phyloP scores from a whole-genome alignment of 92 coral and sea anemone species.

The Phenganax marumi region DNA sequence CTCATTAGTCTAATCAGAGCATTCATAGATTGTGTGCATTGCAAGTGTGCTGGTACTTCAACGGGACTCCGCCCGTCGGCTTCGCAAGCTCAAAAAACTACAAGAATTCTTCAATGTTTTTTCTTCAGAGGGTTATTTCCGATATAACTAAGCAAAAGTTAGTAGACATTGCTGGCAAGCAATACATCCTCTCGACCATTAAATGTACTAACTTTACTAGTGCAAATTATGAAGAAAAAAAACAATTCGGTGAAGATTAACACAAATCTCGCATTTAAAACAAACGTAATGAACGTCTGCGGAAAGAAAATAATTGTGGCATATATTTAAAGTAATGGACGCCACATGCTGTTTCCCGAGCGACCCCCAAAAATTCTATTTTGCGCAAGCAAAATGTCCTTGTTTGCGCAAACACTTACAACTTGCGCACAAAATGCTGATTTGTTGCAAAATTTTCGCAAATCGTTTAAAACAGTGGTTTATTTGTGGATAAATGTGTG shows the following conservation, averaged over 20 bases:
- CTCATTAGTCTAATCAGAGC: conserved; percentile 30
- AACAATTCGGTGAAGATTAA: conserved; percentile 37
- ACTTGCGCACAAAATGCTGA: not conserved
- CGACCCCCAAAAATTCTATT: not conserved
- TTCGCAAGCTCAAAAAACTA: not conserved
- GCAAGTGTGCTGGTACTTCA: conserved; percentile 29
- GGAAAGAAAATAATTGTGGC: conserved; percentile 46
- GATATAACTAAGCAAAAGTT: conserved; percentile 5
- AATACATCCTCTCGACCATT: not conserved
- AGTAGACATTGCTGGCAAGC: conserved; percentile 6
- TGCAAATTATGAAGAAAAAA: conserved; percentile 46
- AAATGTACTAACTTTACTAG: conserved; percentile 33
- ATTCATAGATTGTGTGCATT: conserved; percentile 21
- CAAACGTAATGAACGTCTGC: conserved; percentile 32
- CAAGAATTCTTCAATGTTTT: conserved; percentile 9
- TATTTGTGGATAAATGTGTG: conserved; percentile 1
- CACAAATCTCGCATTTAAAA: conserved; percentile 41
- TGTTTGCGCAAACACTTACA: not conserved
- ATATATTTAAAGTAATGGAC: conserved; percentile 35
- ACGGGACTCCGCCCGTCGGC: conserved; percentile 17
- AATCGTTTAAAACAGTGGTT: not conserved
- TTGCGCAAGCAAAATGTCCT: not conserved
- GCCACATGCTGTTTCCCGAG: conserved; percentile 29
- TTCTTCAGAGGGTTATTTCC: not conserved
- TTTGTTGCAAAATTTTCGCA: not conserved